These are phyloP conservation scores for Butorides virescens DNA, from an alignment of 2,113 vertebrate species.

Conservation along the genomic window DNA sequence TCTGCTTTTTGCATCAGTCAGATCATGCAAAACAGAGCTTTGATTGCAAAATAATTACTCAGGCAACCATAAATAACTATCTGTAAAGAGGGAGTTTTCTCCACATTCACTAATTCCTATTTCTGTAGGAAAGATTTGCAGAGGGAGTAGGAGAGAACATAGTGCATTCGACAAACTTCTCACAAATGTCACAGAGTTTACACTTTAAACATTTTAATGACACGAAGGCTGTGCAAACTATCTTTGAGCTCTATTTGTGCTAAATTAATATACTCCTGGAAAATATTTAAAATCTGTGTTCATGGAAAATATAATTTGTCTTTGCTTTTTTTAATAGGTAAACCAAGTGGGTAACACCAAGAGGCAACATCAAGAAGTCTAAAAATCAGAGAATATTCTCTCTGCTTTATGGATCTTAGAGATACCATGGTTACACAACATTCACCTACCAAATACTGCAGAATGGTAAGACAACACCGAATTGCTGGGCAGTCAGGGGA, in stretches of 20 bases:
- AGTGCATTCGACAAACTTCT: neutral
- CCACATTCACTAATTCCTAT: neutral
- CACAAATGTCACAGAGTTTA: neutral
- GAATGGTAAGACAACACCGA: neutral
- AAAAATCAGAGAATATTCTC: neutral
- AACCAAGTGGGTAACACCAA: neutral
- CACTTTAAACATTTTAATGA: neutral
- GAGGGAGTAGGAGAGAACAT: neutral
- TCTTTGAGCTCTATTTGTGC: neutral
- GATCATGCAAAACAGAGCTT: neutral
- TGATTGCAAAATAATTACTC: constrained; percentile 1
- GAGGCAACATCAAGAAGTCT: neutral
- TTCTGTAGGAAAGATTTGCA: neutral
- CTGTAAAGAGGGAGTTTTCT: neutral
- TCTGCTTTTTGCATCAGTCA: neutral
- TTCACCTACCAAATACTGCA: neutral
- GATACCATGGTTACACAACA: neutral
- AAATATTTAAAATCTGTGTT: constrained; percentile 41
- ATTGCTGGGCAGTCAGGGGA: neutral
- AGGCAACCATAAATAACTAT: neutral
- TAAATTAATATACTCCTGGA: constrained; percentile 15
- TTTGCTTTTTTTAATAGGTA: neutral
- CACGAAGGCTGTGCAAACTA: neutral
- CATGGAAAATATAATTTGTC: neutral
- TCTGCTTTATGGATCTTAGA: neutral